A percentile compares a stretch with the other conserved stretches of the same genome.
These are phyloP conservation scores for Darevskia mixta DNA, from an alignment of 2,797 vertebrate genomes.

Conservation along the genomic window DNA sequence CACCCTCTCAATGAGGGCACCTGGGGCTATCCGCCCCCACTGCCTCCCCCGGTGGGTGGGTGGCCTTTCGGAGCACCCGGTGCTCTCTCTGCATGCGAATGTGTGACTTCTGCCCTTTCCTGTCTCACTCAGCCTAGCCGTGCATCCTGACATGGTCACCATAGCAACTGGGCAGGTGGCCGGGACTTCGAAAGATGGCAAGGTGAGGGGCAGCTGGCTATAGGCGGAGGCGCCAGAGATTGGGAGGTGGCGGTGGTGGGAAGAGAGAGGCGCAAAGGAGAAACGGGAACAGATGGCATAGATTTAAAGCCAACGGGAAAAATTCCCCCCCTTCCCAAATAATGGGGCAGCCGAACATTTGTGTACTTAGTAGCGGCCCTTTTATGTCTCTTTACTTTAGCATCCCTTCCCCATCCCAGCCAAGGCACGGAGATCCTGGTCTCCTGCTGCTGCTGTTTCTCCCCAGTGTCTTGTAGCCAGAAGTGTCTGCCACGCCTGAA, in stretches of 20 bases:
- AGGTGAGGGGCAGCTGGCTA: slow-evolving; percentile 78
- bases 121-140: slow-evolving; percentile 81
- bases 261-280: too few relatives aligned
- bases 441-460: neutral
- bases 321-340: too few relatives aligned
- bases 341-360: neutral
- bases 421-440: too few relatives aligned
- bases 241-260: neutral
- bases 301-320: too few relatives aligned
- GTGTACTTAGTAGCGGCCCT: too few relatives aligned
- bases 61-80: neutral
- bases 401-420: neutral
- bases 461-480: neutral
- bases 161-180: slow-evolving; percentile 93
- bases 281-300: neutral
- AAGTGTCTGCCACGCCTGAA: too few relatives aligned
- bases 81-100: too few relatives aligned
- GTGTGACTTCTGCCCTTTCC: neutral
- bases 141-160: slow-evolving; percentile 95
- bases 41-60: too few relatives aligned
- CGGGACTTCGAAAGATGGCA: slow-evolving; percentile 92
- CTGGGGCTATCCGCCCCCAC: too few relatives aligned
- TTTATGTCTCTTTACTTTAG: too few relatives aligned
- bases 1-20: too few relatives aligned
- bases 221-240: neutral